Conservation (phyloP, 2,113 vertebrate genomes). For the Terrapene triunguis region DNA sequence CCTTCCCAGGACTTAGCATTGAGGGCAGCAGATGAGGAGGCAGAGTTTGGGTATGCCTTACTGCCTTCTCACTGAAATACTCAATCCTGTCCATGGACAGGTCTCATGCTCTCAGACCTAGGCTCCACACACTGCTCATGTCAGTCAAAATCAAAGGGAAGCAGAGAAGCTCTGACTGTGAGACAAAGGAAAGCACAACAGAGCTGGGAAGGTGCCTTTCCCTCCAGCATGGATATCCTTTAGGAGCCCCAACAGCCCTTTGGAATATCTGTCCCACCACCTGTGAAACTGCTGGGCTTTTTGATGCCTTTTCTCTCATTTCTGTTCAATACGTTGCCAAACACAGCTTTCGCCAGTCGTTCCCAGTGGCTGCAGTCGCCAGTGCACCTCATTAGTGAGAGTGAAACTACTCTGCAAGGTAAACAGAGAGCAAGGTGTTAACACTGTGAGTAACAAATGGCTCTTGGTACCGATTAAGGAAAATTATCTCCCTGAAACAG, state of each 20-base stretch:
- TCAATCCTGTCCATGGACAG: neutral
- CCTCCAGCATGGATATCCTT: neutral
- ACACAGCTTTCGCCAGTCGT: neutral
- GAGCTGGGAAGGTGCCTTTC: neutral
- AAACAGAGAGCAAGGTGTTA: conserved; percentile 78
- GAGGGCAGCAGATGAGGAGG: neutral
- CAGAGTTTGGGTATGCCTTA: neutral
- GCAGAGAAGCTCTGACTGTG: neutral
- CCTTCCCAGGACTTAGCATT: neutral
- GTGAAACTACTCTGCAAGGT: conserved; percentile 68
- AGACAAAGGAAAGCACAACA: neutral
- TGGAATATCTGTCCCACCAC: neutral
- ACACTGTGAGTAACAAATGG: conserved; percentile 71
- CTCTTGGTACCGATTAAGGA: conserved; percentile 79
- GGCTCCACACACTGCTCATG: neutral
- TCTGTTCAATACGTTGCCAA: neutral
- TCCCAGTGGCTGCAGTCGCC: rapidly evolving
- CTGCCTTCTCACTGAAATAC: neutral
- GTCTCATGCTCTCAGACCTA: neutral
- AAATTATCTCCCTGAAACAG: conserved; percentile 79
- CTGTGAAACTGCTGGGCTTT: neutral
- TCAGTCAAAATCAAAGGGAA: neutral
- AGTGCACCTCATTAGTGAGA: conserved; percentile 62
- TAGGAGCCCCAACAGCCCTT: neutral
- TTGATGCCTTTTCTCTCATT: rapidly evolving